Evolutionary conservation across 1,140 invertebrate species (phyloP).

Genomic region (Nixonia krombeini): DNA sequence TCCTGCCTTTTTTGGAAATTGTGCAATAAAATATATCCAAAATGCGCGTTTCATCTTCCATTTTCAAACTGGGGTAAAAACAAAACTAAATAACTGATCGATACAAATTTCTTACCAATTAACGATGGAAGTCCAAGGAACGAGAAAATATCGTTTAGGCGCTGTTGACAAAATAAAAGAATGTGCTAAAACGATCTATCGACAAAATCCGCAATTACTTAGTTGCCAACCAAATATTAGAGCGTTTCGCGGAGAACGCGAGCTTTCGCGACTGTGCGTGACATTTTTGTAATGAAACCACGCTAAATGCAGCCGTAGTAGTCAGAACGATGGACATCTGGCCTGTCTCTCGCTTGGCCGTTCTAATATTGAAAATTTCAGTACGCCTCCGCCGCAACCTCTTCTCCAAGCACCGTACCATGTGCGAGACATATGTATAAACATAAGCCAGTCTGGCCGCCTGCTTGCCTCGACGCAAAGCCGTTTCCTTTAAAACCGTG

Average conservation of each 20-base stretch:
- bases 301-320: slow-evolving; percentile 52
- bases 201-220: too few species aligned
- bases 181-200: too few species aligned
- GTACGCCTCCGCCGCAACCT: slow-evolving; percentile 48
- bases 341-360: slow-evolving; percentile 64
- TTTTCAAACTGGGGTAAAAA: too few species aligned
- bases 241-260: slow-evolving; percentile 22
- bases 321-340: slow-evolving; percentile 66
- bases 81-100: too few species aligned
- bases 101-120: too few species aligned
- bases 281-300: slow-evolving; percentile 70
- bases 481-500: slow-evolving; percentile 46
- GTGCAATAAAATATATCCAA: too few species aligned
- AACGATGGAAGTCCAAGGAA: too few species aligned
- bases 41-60: too few species aligned
- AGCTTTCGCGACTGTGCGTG: slow-evolving; percentile 57
- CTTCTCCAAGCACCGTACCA: slow-evolving; percentile 58
- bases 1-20: too few species aligned
- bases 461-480: slow-evolving; percentile 43
- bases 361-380: slow-evolving; percentile 71
- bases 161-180: too few species aligned
- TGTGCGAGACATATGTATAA: slow-evolving; percentile 70
- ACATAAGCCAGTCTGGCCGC: slow-evolving; percentile 59
- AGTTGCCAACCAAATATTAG: too few species aligned
- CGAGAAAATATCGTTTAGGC: too few species aligned